phyloP scores from a whole-genome alignment of 2,797 vertebrate genomes.

The Gallinago stenura region DNA sequence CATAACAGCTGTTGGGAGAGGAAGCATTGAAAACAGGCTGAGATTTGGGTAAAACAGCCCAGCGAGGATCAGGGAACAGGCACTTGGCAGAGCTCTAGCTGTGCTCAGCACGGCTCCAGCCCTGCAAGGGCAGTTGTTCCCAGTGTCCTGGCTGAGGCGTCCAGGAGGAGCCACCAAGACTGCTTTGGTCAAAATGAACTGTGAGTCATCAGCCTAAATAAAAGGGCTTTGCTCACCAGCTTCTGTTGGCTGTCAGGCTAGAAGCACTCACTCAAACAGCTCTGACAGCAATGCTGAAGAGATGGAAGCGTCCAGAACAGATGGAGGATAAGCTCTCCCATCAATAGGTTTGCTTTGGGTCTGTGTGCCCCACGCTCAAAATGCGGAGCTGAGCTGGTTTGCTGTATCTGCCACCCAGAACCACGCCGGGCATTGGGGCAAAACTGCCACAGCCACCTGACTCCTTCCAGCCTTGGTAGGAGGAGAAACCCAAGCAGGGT shows the following conservation, averaged over 20 bases:
- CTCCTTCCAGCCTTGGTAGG: neutral
- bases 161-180: neutral
- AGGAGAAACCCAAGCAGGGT: neutral
- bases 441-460: neutral
- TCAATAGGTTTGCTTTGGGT: neutral
- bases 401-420: neutral
- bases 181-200: neutral
- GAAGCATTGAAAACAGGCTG: neutral
- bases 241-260: neutral
- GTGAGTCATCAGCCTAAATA: neutral
- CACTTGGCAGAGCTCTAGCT: rapidly evolving
- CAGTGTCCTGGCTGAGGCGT: neutral
- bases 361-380: neutral
- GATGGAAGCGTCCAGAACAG: neutral
- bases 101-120: neutral
- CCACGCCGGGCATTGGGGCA: rapidly evolving
- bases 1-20: neutral
- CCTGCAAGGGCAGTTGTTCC: neutral
- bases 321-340: neutral
- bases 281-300: neutral
- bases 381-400: neutral
- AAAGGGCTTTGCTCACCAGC: neutral
- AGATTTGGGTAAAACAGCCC: neutral
- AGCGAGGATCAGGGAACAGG: neutral
- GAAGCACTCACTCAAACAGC: neutral